A percentile compares a stretch with the other conserved stretches of the same genome.
phyloP scores from a whole-genome alignment of 2,888 invertebrate genomes.

The Apamea crenata region DNA sequence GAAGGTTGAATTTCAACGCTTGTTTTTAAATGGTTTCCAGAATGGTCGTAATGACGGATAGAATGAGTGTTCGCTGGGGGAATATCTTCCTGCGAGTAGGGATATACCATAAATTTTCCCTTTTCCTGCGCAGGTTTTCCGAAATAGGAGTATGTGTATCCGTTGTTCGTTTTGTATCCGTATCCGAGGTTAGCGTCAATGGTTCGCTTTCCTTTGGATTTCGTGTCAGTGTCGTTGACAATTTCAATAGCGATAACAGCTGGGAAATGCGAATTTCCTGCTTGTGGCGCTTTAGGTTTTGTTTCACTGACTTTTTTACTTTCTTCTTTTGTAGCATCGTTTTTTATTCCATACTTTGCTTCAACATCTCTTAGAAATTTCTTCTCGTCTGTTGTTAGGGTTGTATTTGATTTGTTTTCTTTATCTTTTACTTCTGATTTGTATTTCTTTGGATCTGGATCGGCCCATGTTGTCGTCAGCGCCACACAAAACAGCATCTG shows the following conservation, averaged over 20 bases:
- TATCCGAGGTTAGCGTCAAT: conserved; percentile 94
- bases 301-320: conserved; percentile 70
- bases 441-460: conserved; percentile 87
- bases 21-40: conserved; percentile 74
- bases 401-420: conserved; percentile 75
- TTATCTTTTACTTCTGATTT: conserved; percentile 78
- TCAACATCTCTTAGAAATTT: conserved; percentile 87
- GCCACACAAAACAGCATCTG: conserved; percentile 82
- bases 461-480: conserved; percentile 74
- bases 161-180: conserved; percentile 90
- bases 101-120: conserved; percentile 92
- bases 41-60: conserved; percentile 62
- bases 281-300: conserved; percentile 53
- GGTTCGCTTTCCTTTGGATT: conserved; percentile 92
- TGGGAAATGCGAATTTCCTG: conserved; percentile 80
- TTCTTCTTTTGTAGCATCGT: conserved; percentile 71
- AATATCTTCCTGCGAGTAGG: conserved; percentile 93
- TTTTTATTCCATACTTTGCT: conserved; percentile 86
- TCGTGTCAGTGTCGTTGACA: conserved; percentile 89
- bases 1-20: conserved; percentile 91
- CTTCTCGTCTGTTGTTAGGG: conserved; percentile 84
- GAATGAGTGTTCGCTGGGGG: conserved; percentile 75
- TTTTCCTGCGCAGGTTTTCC: conserved; percentile 86
- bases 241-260: conserved; percentile 92
- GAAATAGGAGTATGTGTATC: conserved; percentile 88